A percentile compares a stretch with the other conserved stretches of the same genome.
Conservation (phyloP, 2,113 vertebrate species). For the Apistogramma diplotaenia region DNA sequence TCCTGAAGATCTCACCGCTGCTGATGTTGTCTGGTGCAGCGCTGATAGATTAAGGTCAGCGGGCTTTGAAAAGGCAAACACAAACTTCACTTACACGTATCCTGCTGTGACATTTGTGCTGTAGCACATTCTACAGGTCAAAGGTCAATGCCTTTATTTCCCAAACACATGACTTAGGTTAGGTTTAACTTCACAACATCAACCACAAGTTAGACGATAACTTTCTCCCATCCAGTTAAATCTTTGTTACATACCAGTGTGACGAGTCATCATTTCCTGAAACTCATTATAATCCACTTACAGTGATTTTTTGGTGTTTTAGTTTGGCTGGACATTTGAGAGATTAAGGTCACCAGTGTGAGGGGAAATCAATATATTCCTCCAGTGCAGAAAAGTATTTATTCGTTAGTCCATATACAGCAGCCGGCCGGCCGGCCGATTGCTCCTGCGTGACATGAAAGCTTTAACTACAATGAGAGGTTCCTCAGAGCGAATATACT, state of each 20-base stretch:
- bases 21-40: background rate
- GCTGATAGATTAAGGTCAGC: background rate
- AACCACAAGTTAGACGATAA: background rate
- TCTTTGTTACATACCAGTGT: background rate
- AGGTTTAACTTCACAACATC: background rate
- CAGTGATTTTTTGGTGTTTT: background rate
- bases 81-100: background rate
- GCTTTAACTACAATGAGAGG: constrained; percentile 1
- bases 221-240: background rate
- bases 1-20: background rate
- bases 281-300: background rate
- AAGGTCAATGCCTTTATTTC: background rate
- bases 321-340: background rate
- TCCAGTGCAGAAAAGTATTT: background rate
- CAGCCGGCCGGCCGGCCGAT: background rate
- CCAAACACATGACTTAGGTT: background rate
- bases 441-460: background rate
- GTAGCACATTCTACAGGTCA: no score
- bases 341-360: constrained; percentile 2
- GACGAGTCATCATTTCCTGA: background rate
- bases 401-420: background rate
- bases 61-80: background rate
- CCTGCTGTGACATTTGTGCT: background rate
- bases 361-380: background rate
- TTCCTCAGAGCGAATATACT: constrained; percentile 20